phyloP scores from a whole-genome alignment of 1,140 invertebrate genomes.

The Brachionus angularis region DNA sequence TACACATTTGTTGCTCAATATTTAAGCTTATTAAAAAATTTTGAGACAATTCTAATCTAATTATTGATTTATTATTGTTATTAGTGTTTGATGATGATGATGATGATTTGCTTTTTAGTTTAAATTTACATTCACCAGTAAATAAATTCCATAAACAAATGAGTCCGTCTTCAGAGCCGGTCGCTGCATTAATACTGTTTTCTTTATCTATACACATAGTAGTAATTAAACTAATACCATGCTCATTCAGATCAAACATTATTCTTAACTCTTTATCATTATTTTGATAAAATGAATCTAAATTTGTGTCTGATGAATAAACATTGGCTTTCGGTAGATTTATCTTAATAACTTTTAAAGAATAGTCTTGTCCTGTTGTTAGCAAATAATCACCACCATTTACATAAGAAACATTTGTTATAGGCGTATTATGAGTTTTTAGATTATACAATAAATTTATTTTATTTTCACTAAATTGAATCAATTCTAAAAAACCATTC shows the following conservation, averaged over 20 bases:
- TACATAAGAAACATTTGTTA: constrained; percentile 6
- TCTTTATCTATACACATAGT: constrained; percentile 22
- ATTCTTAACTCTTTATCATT: neutral
- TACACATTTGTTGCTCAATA: constrained; percentile 23
- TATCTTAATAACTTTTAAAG: constrained; percentile 11
- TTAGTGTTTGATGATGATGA: neutral
- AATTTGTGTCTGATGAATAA: neutral
- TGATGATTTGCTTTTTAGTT: constrained; percentile 14
- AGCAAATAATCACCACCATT: constrained; percentile 21
- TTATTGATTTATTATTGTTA: neutral
- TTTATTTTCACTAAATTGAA: neutral
- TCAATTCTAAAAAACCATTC: constrained; percentile 2
- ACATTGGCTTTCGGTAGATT: neutral
- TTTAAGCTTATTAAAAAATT: constrained; percentile 16
- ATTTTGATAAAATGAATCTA: too few relatives aligned
- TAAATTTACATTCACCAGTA: neutral
- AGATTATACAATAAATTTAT: neutral
- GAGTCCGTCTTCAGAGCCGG: constrained; percentile 1
- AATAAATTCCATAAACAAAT: constrained; percentile 29
- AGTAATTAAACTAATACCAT: constrained; percentile 19
- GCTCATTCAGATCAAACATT: constrained; percentile 1
- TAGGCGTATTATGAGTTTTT: neutral
- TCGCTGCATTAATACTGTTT: constrained; percentile 7
- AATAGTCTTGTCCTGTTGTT: constrained; percentile 14
- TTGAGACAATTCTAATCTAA: constrained; percentile 1